These are phyloP conservation scores for Sebastes fasciatus DNA, from an alignment of 2,113 vertebrate genomes.

Conservation along the genomic window DNA sequence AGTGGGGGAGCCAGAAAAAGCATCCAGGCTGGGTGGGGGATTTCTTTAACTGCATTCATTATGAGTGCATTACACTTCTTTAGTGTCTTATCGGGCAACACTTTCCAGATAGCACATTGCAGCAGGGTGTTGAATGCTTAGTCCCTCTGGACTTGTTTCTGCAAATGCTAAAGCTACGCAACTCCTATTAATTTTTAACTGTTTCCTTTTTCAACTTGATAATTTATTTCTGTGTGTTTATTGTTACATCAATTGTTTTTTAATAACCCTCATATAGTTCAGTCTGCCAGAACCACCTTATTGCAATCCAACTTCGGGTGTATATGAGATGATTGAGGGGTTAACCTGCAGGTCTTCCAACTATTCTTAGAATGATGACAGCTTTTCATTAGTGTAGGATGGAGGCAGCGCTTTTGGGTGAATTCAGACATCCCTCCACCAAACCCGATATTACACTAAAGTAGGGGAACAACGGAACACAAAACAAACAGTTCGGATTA, in stretches of 20 bases:
- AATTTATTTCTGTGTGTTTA: constrained; percentile 32
- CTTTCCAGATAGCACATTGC: constrained; percentile 69
- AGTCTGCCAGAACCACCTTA: constrained; percentile 15
- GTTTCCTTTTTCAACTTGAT: constrained; percentile 18
- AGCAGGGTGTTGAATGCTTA: constrained; percentile 66
- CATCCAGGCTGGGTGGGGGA: constrained; percentile 66
- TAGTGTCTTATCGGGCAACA: constrained; percentile 75
- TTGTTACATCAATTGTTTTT: constrained; percentile 27
- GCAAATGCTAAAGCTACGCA: constrained; percentile 52
- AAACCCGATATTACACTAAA: too few species aligned
- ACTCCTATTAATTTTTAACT: constrained; percentile 9
- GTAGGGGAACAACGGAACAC: too few species aligned
- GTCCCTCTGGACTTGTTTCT: constrained; percentile 63
- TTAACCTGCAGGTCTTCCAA: constrained; percentile 46
- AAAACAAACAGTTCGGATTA: too few species aligned
- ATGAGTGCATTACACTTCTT: constrained; percentile 75
- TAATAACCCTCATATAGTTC: neutral
- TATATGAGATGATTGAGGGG: constrained; percentile 15
- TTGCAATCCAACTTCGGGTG: neutral
- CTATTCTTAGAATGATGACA: constrained; percentile 62
- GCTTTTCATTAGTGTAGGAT: constrained; percentile 68
- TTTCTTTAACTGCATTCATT: constrained; percentile 82
- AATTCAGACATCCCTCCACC: constrained; percentile 32
- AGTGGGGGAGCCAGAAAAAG: constrained; percentile 70
- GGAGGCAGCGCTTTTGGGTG: constrained; percentile 43